These are phyloP conservation scores for Mus spretus DNA, from an alignment of 2,797 vertebrate genomes.

Conservation along the genomic window DNA sequence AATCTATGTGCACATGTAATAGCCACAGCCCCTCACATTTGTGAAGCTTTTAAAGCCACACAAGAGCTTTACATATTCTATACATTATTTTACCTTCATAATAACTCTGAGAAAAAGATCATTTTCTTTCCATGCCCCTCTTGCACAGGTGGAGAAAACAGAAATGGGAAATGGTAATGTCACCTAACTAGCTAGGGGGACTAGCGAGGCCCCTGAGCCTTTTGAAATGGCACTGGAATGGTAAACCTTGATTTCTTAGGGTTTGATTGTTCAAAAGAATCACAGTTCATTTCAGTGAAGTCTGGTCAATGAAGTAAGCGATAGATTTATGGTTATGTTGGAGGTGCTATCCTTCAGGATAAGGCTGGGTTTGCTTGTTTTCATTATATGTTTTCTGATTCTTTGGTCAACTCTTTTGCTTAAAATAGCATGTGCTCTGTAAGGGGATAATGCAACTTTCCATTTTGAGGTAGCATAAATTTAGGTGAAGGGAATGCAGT, in stretches of 20 bases:
- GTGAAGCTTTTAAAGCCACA: not conserved
- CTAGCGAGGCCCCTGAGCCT: not conserved
- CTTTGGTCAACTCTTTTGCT: constrained; percentile 12
- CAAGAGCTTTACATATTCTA: not conserved
- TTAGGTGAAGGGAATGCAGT: not conserved
- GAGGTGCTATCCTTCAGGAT: constrained; percentile 39
- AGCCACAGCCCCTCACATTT: not conserved
- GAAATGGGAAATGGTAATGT: not conserved
- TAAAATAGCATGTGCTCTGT: not conserved
- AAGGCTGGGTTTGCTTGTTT: not conserved
- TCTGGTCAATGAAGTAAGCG: not conserved
- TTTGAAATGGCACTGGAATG: not conserved
- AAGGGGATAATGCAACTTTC: not conserved
- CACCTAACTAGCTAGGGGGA: not conserved
- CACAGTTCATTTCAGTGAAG: not conserved
- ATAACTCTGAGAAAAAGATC: not conserved
- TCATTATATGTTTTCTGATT: not conserved
- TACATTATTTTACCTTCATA: constrained; percentile 13
- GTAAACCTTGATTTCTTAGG: not conserved
- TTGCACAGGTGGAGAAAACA: not conserved
- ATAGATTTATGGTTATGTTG: constrained; percentile 32
- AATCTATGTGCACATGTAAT: not conserved
- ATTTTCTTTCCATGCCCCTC: not conserved
- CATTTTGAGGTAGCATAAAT: not conserved
- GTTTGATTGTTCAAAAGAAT: constrained; percentile 4